A percentile compares a stretch with the other conserved stretches of the same genome.
phyloP scores from a whole-genome alignment of 2,888 invertebrate genomes.

The Eupithecia insigniata region DNA sequence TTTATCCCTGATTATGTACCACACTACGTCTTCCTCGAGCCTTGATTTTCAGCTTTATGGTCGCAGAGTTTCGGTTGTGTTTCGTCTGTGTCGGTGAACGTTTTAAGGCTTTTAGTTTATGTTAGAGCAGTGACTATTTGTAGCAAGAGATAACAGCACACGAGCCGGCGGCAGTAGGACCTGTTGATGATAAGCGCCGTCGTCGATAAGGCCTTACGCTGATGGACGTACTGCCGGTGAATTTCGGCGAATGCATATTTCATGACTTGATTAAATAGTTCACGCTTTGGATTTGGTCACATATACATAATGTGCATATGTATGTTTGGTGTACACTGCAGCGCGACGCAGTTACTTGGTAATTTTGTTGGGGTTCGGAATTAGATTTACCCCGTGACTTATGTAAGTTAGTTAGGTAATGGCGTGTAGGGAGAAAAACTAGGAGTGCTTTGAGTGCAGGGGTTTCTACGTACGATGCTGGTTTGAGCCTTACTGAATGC shows the following conservation, averaged over 20 bases:
- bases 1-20: constrained; percentile 74
- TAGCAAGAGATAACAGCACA: constrained; percentile 82
- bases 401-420: constrained; percentile 20
- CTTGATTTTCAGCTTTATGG: constrained; percentile 44
- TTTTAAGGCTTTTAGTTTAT: constrained; percentile 55
- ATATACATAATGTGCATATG: constrained; percentile 50
- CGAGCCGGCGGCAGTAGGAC: constrained; percentile 75
- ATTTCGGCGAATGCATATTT: constrained; percentile 83
- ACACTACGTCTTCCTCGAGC: constrained; percentile 43
- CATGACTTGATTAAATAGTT: constrained; percentile 84
- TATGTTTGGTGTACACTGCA: constrained; percentile 62
- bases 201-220: constrained; percentile 78
- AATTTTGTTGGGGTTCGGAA: constrained; percentile 32
- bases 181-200: constrained; percentile 83
- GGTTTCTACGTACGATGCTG: not conserved
- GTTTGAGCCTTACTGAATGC: not conserved
- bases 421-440: not conserved
- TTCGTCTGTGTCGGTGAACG: constrained; percentile 36
- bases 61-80: constrained; percentile 41
- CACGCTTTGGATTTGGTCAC: constrained; percentile 72
- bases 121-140: constrained; percentile 70
- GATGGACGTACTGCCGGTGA: constrained; percentile 79
- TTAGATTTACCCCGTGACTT: constrained; percentile 29
- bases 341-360: constrained; percentile 38
- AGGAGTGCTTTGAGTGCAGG: constrained; percentile 2